Percentiles rank a stretch among this genome's conserved stretches.
phyloP scores from a whole-genome alignment of 1,140 invertebrate species.

The Lerema accius region DNA sequence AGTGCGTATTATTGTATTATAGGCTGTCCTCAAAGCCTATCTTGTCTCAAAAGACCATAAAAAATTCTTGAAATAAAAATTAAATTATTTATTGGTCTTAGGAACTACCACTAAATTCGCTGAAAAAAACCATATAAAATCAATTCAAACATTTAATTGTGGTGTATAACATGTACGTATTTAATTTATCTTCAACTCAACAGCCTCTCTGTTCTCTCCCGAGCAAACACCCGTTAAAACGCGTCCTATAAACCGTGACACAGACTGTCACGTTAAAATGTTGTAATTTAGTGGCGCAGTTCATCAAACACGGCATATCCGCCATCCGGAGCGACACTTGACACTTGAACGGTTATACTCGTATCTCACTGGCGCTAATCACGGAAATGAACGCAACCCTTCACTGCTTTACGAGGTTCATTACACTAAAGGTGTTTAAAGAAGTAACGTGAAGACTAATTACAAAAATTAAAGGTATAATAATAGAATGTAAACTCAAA shows the following conservation, averaged over 20 bases:
- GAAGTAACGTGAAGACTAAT: neutral
- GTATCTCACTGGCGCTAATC: conserved; percentile 72
- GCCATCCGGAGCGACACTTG: conserved; percentile 64
- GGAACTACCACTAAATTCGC: too few species aligned
- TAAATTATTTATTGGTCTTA: too few species aligned
- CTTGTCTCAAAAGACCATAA: too few species aligned
- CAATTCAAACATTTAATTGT: too few species aligned
- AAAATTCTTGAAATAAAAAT: too few species aligned
- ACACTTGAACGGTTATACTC: conserved; percentile 65
- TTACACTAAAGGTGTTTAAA: conserved; percentile 1
- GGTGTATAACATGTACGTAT: too few species aligned
- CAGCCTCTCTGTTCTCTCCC: conserved; percentile 40
- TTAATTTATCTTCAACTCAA: conserved; percentile 37
- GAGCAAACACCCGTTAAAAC: conserved; percentile 60
- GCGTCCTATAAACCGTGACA: conserved; percentile 60
- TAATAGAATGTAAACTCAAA: too few species aligned
- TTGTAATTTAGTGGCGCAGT: conserved; percentile 76
- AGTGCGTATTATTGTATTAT: too few species aligned
- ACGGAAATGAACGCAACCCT: conserved; percentile 74
- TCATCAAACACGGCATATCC: conserved; percentile 63
- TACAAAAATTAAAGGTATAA: neutral
- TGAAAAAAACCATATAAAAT: too few species aligned
- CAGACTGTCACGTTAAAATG: conserved; percentile 74
- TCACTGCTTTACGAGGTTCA: conserved; percentile 43
- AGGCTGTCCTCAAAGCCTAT: too few species aligned